Conservation (phyloP, 2,113 vertebrate genomes). For the Nesogale talazaci region DNA sequence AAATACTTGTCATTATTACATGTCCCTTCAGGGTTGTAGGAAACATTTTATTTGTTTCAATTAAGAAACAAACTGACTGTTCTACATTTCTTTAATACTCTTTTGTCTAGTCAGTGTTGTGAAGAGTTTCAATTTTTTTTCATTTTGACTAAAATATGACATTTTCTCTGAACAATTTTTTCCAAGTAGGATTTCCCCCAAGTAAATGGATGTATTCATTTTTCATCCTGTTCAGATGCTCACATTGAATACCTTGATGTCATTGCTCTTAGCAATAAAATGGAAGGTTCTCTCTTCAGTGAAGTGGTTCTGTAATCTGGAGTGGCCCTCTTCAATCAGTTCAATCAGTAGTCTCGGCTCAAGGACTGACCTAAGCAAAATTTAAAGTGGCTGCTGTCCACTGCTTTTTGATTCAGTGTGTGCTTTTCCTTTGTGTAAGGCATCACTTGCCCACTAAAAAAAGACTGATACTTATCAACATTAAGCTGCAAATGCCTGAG, state of each 20-base stretch:
- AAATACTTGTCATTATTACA: background rate
- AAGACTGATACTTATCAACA: background rate
- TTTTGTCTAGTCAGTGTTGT: constrained; percentile 14
- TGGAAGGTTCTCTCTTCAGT: background rate
- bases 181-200: background rate
- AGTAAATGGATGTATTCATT: background rate
- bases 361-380: background rate
- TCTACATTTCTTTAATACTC: constrained; percentile 18
- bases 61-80: background rate
- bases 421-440: constrained; percentile 18
- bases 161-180: constrained; percentile 57
- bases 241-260: constrained; percentile 17
- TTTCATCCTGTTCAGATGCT: constrained; percentile 35
- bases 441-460: background rate
- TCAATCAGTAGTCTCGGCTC: background rate
- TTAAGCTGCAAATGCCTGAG: constrained; percentile 7
- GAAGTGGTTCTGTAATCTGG: background rate
- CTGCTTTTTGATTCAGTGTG: constrained; percentile 35
- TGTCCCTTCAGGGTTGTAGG: background rate
- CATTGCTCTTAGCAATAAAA: constrained; percentile 40
- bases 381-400: background rate
- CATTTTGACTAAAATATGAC: background rate
- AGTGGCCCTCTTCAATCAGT: constrained; percentile 11
- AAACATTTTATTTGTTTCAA: constrained; percentile 33
- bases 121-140: background rate